A percentile compares a stretch with the other conserved stretches of the same genome.
These are phyloP conservation scores for Bettongia penicillata DNA, from an alignment of 2,113 vertebrate genomes.

Conservation along the genomic window DNA sequence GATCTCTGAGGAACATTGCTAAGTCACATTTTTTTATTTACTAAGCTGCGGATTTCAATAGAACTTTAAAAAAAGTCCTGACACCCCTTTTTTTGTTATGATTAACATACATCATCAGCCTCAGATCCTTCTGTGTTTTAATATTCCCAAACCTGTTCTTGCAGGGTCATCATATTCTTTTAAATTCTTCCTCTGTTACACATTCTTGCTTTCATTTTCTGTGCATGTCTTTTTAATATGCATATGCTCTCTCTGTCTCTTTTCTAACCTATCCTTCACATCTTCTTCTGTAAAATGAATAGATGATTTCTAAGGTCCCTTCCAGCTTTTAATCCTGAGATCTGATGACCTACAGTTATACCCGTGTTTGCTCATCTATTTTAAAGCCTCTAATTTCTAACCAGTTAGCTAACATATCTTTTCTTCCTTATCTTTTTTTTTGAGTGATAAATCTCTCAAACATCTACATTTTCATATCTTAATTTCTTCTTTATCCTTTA, in stretches of 20 bases:
- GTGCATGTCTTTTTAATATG: neutral
- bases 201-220: neutral
- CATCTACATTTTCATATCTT: neutral
- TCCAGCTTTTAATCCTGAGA: neutral
- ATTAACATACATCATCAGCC: neutral
- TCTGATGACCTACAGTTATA: neutral
- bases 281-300: neutral
- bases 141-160: neutral
- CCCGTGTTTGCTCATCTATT: neutral
- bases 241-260: neutral
- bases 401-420: neutral
- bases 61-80: neutral
- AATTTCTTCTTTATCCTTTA: neutral
- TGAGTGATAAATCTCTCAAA: neutral
- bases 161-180: neutral
- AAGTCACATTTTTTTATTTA: neutral
- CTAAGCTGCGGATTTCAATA: neutral
- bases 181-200: neutral
- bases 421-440: neutral
- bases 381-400: neutral
- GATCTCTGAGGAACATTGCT: too few relatives aligned
- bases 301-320: neutral
- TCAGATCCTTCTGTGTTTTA: neutral
- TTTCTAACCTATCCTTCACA: neutral
- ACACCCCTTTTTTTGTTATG: neutral